These are phyloP conservation scores for Hirtodrosophila alboralis DNA, from an alignment of 2,888 invertebrate species.

Conservation along the genomic window DNA sequence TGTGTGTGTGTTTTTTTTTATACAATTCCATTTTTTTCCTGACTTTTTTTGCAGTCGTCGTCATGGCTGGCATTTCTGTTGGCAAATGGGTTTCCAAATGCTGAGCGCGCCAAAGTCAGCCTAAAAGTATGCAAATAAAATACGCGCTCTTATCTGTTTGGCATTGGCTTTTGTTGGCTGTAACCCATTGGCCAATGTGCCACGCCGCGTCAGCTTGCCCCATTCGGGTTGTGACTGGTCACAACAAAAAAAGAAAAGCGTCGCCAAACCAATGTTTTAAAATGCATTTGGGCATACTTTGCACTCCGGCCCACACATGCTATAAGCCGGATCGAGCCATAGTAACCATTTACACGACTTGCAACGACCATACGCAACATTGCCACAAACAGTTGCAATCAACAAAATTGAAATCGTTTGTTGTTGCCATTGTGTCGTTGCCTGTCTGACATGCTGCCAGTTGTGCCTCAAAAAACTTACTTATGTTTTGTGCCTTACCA, in stretches of 20 bases:
- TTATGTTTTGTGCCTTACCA: slow-evolving; percentile 29
- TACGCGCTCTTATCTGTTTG: slow-evolving; percentile 77
- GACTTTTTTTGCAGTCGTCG: slow-evolving; percentile 41
- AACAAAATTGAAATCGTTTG: slow-evolving; percentile 70
- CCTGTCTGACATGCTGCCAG: slow-evolving; percentile 51
- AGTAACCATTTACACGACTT: slow-evolving; percentile 50
- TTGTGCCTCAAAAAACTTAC: slow-evolving; percentile 50
- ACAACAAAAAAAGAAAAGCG: slow-evolving; percentile 40
- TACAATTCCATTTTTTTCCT: slow-evolving; percentile 20
- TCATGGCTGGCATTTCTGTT: slow-evolving; percentile 54
- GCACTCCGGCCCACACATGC: slow-evolving; percentile 60
- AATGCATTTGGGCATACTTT: slow-evolving; percentile 74
- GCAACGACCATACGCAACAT: slow-evolving; percentile 18
- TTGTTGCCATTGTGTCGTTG: slow-evolving; percentile 31
- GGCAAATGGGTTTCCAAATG: slow-evolving; percentile 73
- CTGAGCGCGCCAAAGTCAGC: slow-evolving; percentile 59
- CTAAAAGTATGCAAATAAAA: slow-evolving; percentile 79
- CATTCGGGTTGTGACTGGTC: slow-evolving; percentile 29
- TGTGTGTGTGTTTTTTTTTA: slow-evolving; percentile 15
- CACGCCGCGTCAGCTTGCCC: slow-evolving; percentile 29
- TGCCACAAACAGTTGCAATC: slow-evolving; percentile 62
- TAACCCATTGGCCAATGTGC: slow-evolving; percentile 31
- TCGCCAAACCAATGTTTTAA: slow-evolving; percentile 69
- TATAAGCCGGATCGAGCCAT: slow-evolving; percentile 58
- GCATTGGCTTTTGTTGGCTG: slow-evolving; percentile 70